Evolutionary conservation across 1,140 invertebrate species (phyloP).

Genomic region (Drosophila trapezifrons): DNA sequence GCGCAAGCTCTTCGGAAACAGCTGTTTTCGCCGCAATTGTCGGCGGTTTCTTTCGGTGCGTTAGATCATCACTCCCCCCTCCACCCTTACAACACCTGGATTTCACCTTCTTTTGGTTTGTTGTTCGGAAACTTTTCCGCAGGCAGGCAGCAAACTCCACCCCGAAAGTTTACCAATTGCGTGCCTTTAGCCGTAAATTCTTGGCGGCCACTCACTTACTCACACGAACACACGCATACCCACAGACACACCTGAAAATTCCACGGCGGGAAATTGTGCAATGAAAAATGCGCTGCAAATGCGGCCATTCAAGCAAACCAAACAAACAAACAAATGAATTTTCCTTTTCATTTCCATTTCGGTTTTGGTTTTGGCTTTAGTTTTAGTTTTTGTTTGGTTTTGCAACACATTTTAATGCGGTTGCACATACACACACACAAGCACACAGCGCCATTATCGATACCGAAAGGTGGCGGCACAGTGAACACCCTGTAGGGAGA

Average conservation of each 20-base stretch:
- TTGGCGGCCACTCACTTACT: constrained; percentile 32
- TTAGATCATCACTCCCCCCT: constrained; percentile 27
- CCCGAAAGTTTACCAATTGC: constrained; percentile 43
- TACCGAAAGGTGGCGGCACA: constrained; percentile 1
- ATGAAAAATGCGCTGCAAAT: constrained; percentile 26
- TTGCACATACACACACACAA: not conserved
- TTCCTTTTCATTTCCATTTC: constrained; percentile 43
- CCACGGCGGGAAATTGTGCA: constrained; percentile 47
- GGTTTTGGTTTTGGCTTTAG: constrained; percentile 23
- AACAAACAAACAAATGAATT: constrained; percentile 45
- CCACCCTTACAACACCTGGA: constrained; percentile 1
- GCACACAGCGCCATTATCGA: not conserved
- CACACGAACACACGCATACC: not conserved
- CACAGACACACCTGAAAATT: constrained; percentile 39
- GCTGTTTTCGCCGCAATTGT: constrained; percentile 35
- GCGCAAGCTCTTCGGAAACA: constrained; percentile 45
- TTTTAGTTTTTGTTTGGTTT: constrained; percentile 20
- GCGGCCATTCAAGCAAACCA: constrained; percentile 51
- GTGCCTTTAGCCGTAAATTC: constrained; percentile 69
- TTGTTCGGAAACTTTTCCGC: constrained; percentile 18
- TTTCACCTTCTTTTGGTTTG: constrained; percentile 1
- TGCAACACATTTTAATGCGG: constrained; percentile 30
- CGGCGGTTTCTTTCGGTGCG: not conserved
- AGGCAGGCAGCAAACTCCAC: constrained; percentile 22
- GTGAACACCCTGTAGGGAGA: not conserved